Evolutionary conservation across 1,140 invertebrate species (phyloP), one percentile per base, ranked within the genome.

Genomic region (Gerris buenoi): DNA sequence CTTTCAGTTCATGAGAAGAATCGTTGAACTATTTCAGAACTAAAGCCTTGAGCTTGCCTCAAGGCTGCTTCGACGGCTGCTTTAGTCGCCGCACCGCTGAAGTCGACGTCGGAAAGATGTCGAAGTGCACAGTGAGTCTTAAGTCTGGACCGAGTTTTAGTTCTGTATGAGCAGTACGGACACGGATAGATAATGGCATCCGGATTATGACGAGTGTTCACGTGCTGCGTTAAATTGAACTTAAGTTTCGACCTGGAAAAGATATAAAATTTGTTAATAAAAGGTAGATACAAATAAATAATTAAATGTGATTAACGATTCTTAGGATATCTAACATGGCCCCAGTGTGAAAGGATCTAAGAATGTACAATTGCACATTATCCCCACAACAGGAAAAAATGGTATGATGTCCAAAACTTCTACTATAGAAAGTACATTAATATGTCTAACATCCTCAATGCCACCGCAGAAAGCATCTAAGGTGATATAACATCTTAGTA

Each of bases 161-260:
- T 28, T 26, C 62, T 63, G 25, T 26, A 63, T 5, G 62, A 25
- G 25, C 62, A 63, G 26, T 27, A 28, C 10, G 25, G 62, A 22
- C 62, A 63, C 5, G 10, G 15, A 22, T 27, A 63, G 25, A 28
- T 27, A 5, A 63, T 25, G 14, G 62, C 25, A 22, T 63, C 27
- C 10, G 62, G 62, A 26, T 63, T 63, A 26, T 63, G 62, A 25
- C 25, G 25, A 18, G 25, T 27, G 62, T 63, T 63, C 10, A 63
- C 26, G 25, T 63, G 62, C 26, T 63, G 62, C 22, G 62, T 26
- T 25, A 63, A 28, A 25, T 63, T 63, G 62, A 27, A 63, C 25
- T 63, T 63, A 3, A 28, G 14, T 25, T 28, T 63, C 2, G 62
- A 27, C 22, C 62, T 25, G 59, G 22, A 61, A 46, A 10, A 46